Base-by-base conservation (phyloP, 2,888 invertebrate genomes). In the Dyspetes luteomarginatus region DNA sequence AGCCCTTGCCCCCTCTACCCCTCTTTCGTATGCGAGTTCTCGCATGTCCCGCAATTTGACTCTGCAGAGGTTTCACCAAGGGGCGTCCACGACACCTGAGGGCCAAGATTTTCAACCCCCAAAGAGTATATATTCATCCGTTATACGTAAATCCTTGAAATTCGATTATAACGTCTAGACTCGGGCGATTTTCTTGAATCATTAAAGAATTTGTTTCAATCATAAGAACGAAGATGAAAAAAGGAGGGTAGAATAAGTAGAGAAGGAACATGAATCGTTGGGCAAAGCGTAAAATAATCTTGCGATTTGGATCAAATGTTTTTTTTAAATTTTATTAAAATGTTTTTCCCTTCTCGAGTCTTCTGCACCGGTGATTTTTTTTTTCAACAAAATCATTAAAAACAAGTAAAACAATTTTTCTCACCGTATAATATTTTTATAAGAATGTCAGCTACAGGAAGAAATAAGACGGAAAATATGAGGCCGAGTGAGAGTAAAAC, bases 101-200 rank as follows among this genome's bases (percentile, higher is more conserved):
- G 71, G 78, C 78, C 78, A 78, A 75, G 74, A 74, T 75, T 81
- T n/a, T 72, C 56, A 48, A 64, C 55, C 48, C 45, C 15, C 7
- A 7, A 48, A 52, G 75, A 71, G 45, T 72, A 65, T n/a, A n/a
- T 69, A 69, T 75, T 71, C 79, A 60, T 75, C 43, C 43, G 7
- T 36, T 19, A 15, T 12, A 2, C 48, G 17, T 5, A 50, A 69
- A 74, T 78, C 58, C 74, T 69, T 48, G 56, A 73, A 76, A 71
- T 75, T 80, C 55, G 73, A 68, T 77, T 77, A 78, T 26, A 41
- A 43, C 45, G 81, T 69, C 78, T 74, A 81, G 78, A 78, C 71
- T 52, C 64, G 48, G 2, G 24, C 2, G 74, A 48, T 71, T 71
- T 69, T 76, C 45, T 22, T 60, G 50, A 43, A 24, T 62, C 67